These are phyloP conservation scores for Balaeniceps rex DNA, from an alignment of 2,113 vertebrate species.

Conservation along the genomic window DNA sequence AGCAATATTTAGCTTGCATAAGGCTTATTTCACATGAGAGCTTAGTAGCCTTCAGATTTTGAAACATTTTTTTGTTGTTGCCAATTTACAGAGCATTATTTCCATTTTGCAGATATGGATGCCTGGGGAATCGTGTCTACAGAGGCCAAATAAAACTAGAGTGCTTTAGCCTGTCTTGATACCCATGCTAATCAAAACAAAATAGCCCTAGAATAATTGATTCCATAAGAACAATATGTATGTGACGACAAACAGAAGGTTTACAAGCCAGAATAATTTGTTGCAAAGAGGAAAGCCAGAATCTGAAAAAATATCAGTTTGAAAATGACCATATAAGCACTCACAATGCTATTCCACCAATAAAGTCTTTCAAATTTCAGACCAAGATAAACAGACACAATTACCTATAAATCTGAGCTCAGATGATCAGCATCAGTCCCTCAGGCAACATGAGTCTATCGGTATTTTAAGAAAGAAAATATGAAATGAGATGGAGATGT, in stretches of 20 bases:
- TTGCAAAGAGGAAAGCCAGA: background rate
- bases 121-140: background rate
- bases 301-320: conserved; percentile 15
- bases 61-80: background rate
- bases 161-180: conserved; percentile 14
- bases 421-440: conserved; percentile 57
- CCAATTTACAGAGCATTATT: background rate
- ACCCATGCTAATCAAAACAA: conserved; percentile 33
- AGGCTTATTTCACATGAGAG: background rate
- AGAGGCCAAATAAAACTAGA: conserved; percentile 19
- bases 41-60: background rate
- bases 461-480: conserved; percentile 57
- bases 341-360: background rate
- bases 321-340: conserved; percentile 1
- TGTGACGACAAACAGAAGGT: conserved; percentile 8
- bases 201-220: conserved; percentile 19
- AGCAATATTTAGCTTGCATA: background rate
- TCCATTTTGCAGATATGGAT: conserved; percentile 14
- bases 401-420: conserved; percentile 64
- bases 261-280: background rate
- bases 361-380: conserved; percentile 33
- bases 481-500: background rate
- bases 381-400: conserved; percentile 38
- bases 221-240: conserved; percentile 6
- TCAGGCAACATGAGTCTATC: background rate